Evolutionary conservation across 2,113 vertebrate genomes (phyloP).

Genomic region (Saimiri boliviensis): DNA sequence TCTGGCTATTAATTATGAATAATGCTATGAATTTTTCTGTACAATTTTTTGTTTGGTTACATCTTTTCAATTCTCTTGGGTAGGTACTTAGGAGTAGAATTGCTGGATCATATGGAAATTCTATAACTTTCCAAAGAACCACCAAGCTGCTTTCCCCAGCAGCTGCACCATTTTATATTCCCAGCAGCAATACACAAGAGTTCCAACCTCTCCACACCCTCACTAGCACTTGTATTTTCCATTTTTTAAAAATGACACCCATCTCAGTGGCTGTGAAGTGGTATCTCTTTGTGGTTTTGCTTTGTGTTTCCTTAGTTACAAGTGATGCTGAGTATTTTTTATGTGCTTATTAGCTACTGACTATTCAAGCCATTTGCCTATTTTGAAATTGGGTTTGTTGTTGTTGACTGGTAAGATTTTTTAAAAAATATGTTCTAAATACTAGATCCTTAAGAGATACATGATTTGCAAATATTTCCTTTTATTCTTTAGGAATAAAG

Average conservation of each 20-base stretch:
- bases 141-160: not conserved
- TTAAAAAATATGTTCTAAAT: not conserved
- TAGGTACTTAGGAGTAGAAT: not conserved
- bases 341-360: not conserved
- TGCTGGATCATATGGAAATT: not conserved
- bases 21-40: not conserved
- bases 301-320: not conserved
- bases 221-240: not conserved
- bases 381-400: not conserved
- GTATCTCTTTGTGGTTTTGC: not conserved
- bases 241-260: not conserved
- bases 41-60: not conserved
- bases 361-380: not conserved
- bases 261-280: not conserved
- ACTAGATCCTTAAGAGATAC: not conserved
- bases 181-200: not conserved
- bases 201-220: not conserved
- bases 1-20: not conserved
- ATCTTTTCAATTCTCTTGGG: not conserved
- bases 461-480: not conserved
- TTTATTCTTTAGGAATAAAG: not conserved
- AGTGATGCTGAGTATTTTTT: not conserved
- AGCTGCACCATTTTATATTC: not conserved
- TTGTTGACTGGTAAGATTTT: not conserved
- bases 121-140: not conserved